These are phyloP conservation scores for Chironomus striatipennis DNA, from an alignment of 1,140 invertebrate species.

Conservation along the genomic window DNA sequence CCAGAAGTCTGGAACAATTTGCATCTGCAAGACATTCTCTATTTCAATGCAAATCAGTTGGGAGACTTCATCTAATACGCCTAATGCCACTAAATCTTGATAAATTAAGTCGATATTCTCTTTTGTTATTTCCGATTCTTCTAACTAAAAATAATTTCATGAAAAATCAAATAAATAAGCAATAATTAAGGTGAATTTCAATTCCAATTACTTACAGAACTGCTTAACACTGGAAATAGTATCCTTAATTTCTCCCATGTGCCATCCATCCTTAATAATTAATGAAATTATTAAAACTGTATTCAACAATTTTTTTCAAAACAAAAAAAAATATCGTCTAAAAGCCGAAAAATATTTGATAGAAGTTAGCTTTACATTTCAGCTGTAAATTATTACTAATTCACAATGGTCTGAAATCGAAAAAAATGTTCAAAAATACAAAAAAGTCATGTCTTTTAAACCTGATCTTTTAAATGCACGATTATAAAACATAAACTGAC, in stretches of 20 bases:
- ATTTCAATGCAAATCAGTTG: constrained; percentile 24
- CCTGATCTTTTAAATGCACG: no score
- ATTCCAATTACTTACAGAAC: background rate
- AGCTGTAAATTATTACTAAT: no score
- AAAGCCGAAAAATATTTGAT: background rate
- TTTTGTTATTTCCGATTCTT: background rate
- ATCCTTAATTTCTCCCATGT: background rate
- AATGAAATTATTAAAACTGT: background rate
- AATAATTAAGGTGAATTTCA: background rate
- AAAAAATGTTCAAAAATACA: no score
- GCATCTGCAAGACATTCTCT: background rate
- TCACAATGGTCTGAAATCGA: no score
- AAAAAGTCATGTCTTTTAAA: no score
- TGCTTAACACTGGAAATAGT: background rate
- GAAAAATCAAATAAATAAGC: no score
- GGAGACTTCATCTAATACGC: background rate
- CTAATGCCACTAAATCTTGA: background rate
- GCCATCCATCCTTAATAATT: background rate
- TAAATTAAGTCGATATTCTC: background rate
- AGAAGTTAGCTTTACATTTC: background rate
- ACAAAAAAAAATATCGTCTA: no score
- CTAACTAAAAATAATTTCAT: background rate
- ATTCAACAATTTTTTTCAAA: no score
- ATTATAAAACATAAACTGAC: no score
- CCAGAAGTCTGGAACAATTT: constrained; percentile 36